phyloP scores from a whole-genome alignment of 2,113 vertebrate genomes.

The Rana temporaria region DNA sequence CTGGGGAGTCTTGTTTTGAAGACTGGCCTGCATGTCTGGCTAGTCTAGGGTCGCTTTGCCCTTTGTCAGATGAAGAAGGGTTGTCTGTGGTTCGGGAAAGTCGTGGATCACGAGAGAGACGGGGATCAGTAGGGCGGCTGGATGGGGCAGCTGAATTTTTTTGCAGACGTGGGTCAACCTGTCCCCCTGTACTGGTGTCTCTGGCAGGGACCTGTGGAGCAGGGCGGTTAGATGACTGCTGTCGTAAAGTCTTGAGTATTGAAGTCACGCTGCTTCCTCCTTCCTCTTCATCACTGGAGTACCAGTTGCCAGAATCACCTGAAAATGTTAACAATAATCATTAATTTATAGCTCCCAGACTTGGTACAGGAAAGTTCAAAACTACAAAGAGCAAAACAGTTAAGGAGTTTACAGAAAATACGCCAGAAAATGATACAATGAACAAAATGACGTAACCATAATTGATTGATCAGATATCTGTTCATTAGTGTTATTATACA shows the following conservation, averaged over 20 bases:
- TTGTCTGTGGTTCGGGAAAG: conserved; percentile 73
- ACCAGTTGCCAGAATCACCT: conserved; percentile 95
- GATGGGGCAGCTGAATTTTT: conserved; percentile 68
- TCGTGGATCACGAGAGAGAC: conserved; percentile 85
- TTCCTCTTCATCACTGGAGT: conserved; percentile 95
- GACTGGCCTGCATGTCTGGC: conserved; percentile 63
- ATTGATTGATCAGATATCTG: no score
- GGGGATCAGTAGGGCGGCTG: conserved; percentile 74
- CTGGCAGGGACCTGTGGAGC: conserved; percentile 43
- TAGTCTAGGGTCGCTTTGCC: conserved; percentile 75
- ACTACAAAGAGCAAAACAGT: no score
- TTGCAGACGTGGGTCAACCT: conserved; percentile 81
- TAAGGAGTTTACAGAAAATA: no score
- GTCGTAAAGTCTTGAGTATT: conserved; percentile 88
- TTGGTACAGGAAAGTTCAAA: no score
- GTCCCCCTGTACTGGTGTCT: conserved; percentile 42
- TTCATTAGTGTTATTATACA: no score
- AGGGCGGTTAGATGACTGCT: conserved; percentile 78
- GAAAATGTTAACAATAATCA: neutral
- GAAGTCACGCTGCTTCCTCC: conserved; percentile 91
- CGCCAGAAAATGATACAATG: no score
- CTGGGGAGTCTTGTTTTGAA: conserved; percentile 59
- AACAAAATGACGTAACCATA: no score
- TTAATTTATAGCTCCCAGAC: no score
- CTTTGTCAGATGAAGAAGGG: conserved; percentile 72